A percentile compares a stretch with the other conserved stretches of the same genome.
These are phyloP conservation scores for Mergus octosetaceus DNA, from an alignment of 2,797 vertebrate genomes.

Conservation along the genomic window DNA sequence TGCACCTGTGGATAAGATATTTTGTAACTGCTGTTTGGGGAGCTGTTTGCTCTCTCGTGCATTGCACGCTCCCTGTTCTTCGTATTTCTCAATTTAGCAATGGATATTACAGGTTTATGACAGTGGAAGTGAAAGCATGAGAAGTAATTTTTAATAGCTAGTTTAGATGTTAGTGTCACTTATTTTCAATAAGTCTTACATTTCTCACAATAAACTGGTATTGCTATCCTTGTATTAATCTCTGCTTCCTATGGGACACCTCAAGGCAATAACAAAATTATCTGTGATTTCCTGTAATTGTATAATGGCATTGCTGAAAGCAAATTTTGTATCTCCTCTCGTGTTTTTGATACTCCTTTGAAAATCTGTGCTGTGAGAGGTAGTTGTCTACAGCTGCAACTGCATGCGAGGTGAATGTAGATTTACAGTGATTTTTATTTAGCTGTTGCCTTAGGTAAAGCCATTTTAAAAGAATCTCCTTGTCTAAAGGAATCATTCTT, in stretches of 20 bases:
- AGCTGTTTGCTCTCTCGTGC: background rate
- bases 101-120: background rate
- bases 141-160: conserved; percentile 1
- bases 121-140: background rate
- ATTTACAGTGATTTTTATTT: background rate
- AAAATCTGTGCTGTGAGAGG: background rate
- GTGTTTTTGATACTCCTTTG: background rate
- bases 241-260: background rate
- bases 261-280: background rate
- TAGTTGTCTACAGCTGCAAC: background rate
- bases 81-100: background rate
- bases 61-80: background rate
- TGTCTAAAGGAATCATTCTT: background rate
- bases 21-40: background rate
- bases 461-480: background rate
- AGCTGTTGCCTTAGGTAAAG: background rate
- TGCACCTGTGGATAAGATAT: background rate
- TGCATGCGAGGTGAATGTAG: background rate
- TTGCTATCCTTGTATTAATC: background rate
- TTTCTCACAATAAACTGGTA: background rate
- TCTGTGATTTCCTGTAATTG: background rate
- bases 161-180: background rate
- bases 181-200: background rate
- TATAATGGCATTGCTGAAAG: background rate
- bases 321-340: background rate